Percentiles rank a stretch among this genome's conserved stretches.
Evolutionary conservation across 2,113 vertebrate species (phyloP).

Genomic region (Scatophagus argus): DNA sequence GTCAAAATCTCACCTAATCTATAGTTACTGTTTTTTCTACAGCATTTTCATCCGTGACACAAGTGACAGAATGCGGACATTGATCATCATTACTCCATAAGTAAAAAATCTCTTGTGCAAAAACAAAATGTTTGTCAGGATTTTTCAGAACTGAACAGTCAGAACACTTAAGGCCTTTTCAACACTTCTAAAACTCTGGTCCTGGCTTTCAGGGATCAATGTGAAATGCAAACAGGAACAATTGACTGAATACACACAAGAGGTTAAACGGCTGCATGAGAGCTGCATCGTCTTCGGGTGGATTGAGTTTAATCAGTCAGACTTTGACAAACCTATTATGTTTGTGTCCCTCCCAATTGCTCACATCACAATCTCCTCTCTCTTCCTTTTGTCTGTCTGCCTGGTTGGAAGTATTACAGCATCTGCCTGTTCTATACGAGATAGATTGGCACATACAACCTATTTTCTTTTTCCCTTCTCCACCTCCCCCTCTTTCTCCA

Average conservation of each 20-base stretch:
- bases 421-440: conserved; percentile 12
- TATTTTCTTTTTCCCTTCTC: not conserved
- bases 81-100: conserved; percentile 1
- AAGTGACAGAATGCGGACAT: conserved; percentile 21
- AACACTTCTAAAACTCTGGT: conserved; percentile 35
- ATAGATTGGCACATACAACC: conserved; percentile 19
- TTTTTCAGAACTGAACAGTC: conserved; percentile 41
- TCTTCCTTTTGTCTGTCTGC: conserved; percentile 31
- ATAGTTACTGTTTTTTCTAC: not conserved
- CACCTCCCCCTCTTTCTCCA: not conserved
- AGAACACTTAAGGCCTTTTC: conserved; percentile 19
- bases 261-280: conserved; percentile 52
- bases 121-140: conserved; percentile 23
- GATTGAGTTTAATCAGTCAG: conserved; percentile 55
- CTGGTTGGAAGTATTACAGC: conserved; percentile 27
- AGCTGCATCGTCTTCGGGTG: conserved; percentile 51
- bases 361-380: conserved; percentile 14
- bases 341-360: conserved; percentile 33
- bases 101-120: conserved; percentile 17
- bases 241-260: conserved; percentile 51
- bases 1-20: not conserved
- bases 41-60: conserved; percentile 1
- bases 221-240: conserved; percentile 57
- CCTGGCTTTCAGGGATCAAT: conserved; percentile 60
- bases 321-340: conserved; percentile 70